Percentiles rank a stretch among this genome's conserved stretches.
Conservation (phyloP, 2,797 vertebrate genomes). For the Acanthurus tractus region DNA sequence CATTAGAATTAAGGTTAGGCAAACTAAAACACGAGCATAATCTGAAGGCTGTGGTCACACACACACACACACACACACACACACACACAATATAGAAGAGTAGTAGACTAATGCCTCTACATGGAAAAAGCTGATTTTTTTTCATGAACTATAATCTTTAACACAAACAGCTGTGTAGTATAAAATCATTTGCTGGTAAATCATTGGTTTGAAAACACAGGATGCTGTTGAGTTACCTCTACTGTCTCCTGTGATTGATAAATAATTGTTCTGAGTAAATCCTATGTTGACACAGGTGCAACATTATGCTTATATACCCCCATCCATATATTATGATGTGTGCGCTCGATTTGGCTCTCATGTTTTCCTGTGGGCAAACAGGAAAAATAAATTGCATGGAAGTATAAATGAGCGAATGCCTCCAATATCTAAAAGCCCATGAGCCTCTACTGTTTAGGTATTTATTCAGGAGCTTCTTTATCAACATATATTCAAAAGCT, state of each 20-base stretch:
- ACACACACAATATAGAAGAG: too few species aligned
- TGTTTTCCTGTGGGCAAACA: constrained; percentile 18
- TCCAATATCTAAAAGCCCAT: not conserved
- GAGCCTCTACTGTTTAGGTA: not conserved
- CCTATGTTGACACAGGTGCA: constrained; percentile 37
- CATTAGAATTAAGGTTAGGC: too few species aligned
- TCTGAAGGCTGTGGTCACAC: too few species aligned
- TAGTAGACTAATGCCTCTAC: constrained; percentile 7
- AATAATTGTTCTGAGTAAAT: constrained; percentile 46
- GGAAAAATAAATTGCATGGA: constrained; percentile 15
- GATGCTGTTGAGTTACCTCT: constrained; percentile 27
- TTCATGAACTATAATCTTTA: constrained; percentile 37
- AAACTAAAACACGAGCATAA: too few species aligned
- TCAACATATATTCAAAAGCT: not conserved
- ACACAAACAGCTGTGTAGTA: constrained; percentile 37
- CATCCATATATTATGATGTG: constrained; percentile 5
- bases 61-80: too few species aligned
- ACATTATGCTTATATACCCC: constrained; percentile 19
- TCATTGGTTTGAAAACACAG: constrained; percentile 17
- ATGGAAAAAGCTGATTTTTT: not conserved
- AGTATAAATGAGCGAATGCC: not conserved
- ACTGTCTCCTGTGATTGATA: constrained; percentile 30
- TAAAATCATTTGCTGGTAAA: constrained; percentile 30
- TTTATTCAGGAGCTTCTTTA: too few species aligned
- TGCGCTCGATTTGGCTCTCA: not conserved